Evolutionary conservation across 2,888 invertebrate genomes (phyloP).

Genomic region (Bellardia bayeri): DNA sequence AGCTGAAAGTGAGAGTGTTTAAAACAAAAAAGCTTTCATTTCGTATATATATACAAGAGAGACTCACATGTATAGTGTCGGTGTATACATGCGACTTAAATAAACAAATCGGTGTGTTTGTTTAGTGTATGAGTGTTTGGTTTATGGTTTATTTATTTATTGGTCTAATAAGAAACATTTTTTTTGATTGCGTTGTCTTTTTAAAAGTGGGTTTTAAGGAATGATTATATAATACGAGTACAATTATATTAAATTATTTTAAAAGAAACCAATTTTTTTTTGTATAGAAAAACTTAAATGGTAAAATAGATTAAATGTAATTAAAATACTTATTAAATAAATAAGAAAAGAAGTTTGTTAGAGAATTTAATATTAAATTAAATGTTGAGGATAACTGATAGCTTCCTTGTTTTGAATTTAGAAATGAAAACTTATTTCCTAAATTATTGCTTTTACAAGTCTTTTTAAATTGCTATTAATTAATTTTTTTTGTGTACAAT

Average conservation of each 20-base stretch:
- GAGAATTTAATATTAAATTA: background rate
- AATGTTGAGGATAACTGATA: too few species aligned
- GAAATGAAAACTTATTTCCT: too few species aligned
- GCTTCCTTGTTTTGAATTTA: too few species aligned
- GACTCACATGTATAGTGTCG: conserved; percentile 73
- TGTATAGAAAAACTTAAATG: conserved; percentile 12
- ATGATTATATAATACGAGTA: conserved; percentile 48
- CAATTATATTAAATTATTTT: conserved; percentile 59
- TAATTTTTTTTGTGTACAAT: too few species aligned
- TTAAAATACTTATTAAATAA: background rate
- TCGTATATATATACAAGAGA: conserved; percentile 73
- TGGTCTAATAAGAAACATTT: background rate
- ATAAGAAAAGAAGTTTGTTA: background rate
- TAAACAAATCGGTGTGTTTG: conserved; percentile 39
- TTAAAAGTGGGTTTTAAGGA: conserved; percentile 59
- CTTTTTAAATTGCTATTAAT: too few species aligned
- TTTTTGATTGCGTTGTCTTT: conserved; percentile 16
- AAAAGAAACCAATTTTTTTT: conserved; percentile 25
- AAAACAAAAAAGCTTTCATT: conserved; percentile 67
- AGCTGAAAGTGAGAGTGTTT: conserved; percentile 69
- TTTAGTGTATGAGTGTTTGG: conserved; percentile 2
- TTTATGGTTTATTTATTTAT: background rate
- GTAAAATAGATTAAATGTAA: conserved; percentile 27
- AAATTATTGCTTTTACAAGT: too few species aligned
- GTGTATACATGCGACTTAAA: conserved; percentile 70